Percentiles rank a stretch among this genome's conserved stretches.
These are phyloP conservation scores for Amphilophus citrinellus DNA, from an alignment of 2,113 vertebrate genomes.

Conservation along the genomic window DNA sequence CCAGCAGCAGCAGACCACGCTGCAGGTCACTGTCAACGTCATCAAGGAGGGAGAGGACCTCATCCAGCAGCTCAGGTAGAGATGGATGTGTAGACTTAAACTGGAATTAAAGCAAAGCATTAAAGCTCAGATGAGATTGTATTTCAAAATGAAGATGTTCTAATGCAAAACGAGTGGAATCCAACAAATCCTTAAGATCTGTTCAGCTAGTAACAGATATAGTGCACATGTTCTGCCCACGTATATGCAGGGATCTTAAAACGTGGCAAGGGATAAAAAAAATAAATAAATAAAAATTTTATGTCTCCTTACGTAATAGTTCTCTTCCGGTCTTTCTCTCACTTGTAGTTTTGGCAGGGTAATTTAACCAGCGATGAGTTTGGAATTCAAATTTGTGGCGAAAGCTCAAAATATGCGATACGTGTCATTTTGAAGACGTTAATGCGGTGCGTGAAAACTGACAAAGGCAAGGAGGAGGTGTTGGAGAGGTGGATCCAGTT, in stretches of 20 bases:
- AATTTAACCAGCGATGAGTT: background rate
- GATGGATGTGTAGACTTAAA: background rate
- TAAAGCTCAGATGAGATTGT: background rate
- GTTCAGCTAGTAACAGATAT: background rate
- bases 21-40: conserved; percentile 98
- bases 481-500: conserved; percentile 44
- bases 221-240: conserved; percentile 12
- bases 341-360: background rate
- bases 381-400: background rate
- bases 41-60: conserved; percentile 99
- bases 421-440: conserved; percentile 9
- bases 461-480: conserved; percentile 24
- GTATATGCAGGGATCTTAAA: background rate
- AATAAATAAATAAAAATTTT: background rate
- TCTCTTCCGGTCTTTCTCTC: background rate
- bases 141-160: background rate
- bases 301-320: background rate
- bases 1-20: conserved; percentile 97
- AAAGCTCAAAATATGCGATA: conserved; percentile 1
- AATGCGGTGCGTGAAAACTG: background rate
- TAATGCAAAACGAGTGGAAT: background rate
- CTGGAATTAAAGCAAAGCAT: background rate
- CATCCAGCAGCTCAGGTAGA: conserved; percentile 96
- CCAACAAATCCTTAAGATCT: background rate
- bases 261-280: background rate